Evolutionary conservation across 2,888 invertebrate genomes (phyloP), one percentile per base, ranked within the genome.

Genomic region (Liodrosophila aerea): DNA sequence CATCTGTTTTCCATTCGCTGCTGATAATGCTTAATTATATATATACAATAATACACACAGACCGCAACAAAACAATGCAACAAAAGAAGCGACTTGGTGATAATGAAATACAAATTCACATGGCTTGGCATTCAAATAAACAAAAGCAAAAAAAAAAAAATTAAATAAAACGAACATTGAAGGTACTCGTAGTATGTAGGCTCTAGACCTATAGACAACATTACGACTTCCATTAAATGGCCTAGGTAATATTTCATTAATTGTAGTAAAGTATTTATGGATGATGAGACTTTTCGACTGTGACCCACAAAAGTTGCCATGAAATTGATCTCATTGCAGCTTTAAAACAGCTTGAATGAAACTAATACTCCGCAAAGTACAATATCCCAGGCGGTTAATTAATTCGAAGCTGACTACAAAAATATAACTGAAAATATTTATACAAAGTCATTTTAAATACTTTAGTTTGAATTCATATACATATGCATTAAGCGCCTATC

Each of bases 21-120:
- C 75, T 84, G 77, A 84, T 78, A 78, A 75, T 63, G 60, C 76
- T 78, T 82, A 85, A 78, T 78, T 85, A 78, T 82, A 78, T 78
- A 75, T 5, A 22, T 22, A 22, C 22, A 22, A 22, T 85, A 78
- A 78, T 78, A 75, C 53, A 81, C 72, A 84, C 71, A 81, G 73
- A 50, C 75, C 71, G 64, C 85, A 77, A 39, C 61, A 41, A 68
- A 46, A 70, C 70, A 70, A 73, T 70, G 62, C 73, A 71, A 56
- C 74, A 69, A 52, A 52, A 41, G 53, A 53, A 11, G 47, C 34
- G 2, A 3, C 39, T 18, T 33, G 40, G 62, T 54, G 69, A 69
- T 69, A 76, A 57, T 74, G 63, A 51, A 71, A 62, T 51, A 40
- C 45, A 16, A 76, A 73, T 71, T 75, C 71, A 61, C 72, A 75